Percentiles rank a stretch among this genome's conserved stretches.
Evolutionary conservation across 2,888 invertebrate genomes (phyloP).

Genomic region (Andrena bicolor): DNA sequence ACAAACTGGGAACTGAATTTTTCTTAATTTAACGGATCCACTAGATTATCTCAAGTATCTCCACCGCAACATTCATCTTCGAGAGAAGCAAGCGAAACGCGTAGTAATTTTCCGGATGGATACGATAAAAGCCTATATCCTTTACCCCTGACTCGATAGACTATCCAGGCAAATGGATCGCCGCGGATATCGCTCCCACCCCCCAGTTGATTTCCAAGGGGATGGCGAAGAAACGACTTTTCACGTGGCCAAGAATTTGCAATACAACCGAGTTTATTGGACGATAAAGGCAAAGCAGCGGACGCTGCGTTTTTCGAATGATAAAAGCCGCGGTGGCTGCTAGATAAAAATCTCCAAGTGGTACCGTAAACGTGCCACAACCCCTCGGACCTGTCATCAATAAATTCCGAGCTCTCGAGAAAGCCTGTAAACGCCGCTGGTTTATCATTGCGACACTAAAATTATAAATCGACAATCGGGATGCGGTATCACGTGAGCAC

Average conservation of each 20-base stretch:
- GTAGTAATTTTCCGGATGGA: slow-evolving; percentile 10
- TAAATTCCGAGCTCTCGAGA: slow-evolving; percentile 49
- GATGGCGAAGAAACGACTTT: slow-evolving; percentile 45
- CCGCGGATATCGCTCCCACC: slow-evolving; percentile 3
- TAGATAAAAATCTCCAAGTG: slow-evolving; percentile 61
- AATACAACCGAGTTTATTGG: slow-evolving; percentile 72
- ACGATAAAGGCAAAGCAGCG: slow-evolving; percentile 64
- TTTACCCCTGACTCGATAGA: neutral
- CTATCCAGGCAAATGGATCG: slow-evolving; percentile 36
- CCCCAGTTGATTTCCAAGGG: neutral
- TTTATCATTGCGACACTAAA: slow-evolving; percentile 52
- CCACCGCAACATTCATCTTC: neutral
- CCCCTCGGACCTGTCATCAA: slow-evolving; percentile 45
- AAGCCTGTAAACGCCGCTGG: slow-evolving; percentile 57
- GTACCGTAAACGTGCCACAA: slow-evolving; percentile 53
- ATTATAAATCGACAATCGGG: slow-evolving; percentile 66
- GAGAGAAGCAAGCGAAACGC: neutral
- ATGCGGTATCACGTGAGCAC: slow-evolving; percentile 36
- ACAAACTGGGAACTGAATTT: neutral
- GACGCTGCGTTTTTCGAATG: slow-evolving; percentile 60
- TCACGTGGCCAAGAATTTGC: slow-evolving; percentile 72
- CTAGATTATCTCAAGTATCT: slow-evolving; percentile 1
- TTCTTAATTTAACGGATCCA: neutral
- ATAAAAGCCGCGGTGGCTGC: slow-evolving; percentile 36
- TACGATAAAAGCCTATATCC: slow-evolving; percentile 13